A percentile compares a stretch with the other conserved stretches of the same genome.
These are phyloP conservation scores for Diceros bicornis DNA, from an alignment of 2,797 vertebrate species.

Conservation along the genomic window DNA sequence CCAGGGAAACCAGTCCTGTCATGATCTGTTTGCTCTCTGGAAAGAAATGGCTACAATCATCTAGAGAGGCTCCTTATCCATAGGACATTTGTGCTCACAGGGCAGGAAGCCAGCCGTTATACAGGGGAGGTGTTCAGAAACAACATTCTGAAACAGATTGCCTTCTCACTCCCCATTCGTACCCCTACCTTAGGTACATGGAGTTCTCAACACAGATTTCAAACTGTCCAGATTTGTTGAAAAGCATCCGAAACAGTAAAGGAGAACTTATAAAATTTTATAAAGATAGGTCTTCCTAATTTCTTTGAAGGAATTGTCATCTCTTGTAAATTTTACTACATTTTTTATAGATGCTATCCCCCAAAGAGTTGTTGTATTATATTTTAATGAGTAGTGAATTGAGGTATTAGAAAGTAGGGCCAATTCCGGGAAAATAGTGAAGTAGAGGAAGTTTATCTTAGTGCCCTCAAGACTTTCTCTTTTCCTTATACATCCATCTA, in stretches of 20 bases:
- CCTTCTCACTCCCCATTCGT: neutral
- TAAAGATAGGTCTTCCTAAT: conserved; percentile 38
- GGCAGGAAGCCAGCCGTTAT: neutral
- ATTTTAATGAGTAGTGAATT: conserved; percentile 55
- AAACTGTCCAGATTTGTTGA: neutral
- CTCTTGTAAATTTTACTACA: conserved; percentile 33
- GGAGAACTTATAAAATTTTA: neutral
- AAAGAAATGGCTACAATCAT: neutral
- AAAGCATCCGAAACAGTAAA: neutral
- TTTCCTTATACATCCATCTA: neutral
- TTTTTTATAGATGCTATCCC: neutral
- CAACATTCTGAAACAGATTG: neutral
- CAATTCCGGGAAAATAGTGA: neutral
- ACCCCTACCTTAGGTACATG: neutral
- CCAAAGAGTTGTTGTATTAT: conserved; percentile 8
- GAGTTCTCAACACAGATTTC: neutral
- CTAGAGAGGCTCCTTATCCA: neutral
- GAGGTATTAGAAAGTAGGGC: conserved; percentile 48
- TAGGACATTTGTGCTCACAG: neutral
- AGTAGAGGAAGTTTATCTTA: neutral
- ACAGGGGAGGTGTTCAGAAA: neutral
- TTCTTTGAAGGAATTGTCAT: conserved; percentile 18
- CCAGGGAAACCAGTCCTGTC: neutral
- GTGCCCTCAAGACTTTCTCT: conserved; percentile 20
- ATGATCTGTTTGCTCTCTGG: neutral